Evolutionary conservation across 2,113 vertebrate genomes (phyloP), one percentile per base, ranked within the genome.

Genomic region (Psettodes erumei): DNA sequence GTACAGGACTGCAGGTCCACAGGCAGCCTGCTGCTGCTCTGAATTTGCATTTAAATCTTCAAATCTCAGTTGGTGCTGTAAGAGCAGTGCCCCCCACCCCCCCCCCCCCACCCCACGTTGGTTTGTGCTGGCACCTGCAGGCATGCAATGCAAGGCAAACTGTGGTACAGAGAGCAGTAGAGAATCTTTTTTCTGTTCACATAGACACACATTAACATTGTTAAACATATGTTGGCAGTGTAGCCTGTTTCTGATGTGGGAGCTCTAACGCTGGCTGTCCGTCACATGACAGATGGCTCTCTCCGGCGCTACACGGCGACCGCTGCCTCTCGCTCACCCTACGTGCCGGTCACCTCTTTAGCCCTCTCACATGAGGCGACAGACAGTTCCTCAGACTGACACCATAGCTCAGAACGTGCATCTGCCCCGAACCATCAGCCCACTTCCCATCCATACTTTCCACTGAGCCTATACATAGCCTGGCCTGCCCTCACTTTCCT

Each of bases 361-460:
- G 59, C 68, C 67, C 67, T 65, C 54, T 65, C 62, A 51, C 84
- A 79, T 16, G 64, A 54, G 64, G 88, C 71, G 50, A 73, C 86
- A 89, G 88, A 90, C 80, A 71, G 38, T 80, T 83, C 77, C 74
- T 82, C 67, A 65, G 83, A 86, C 83, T 75, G 81, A 82, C 86
- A 80, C 81, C 47, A 66, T 82, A 35, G 28, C 67, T 89, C 83
- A 84, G 65, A 67, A 64, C 21, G 33, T 79, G 70, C 92, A 90
- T 91, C 89, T 91, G 90, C 85, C 84, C 72, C 15, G 4, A 74
- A 72, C 66, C 86, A 48, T 91, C 91, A 91, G 63, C 66, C 70
- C 32, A 55, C 82, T 84, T 86, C 85, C 78, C 77, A 35, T 90
- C 69, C 84, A 59, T n/a, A n/a, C 70, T 82, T 64, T 71, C 71